Base-by-base conservation (phyloP, 2,888 invertebrate genomes). In the Phaonia tiefii region DNA sequence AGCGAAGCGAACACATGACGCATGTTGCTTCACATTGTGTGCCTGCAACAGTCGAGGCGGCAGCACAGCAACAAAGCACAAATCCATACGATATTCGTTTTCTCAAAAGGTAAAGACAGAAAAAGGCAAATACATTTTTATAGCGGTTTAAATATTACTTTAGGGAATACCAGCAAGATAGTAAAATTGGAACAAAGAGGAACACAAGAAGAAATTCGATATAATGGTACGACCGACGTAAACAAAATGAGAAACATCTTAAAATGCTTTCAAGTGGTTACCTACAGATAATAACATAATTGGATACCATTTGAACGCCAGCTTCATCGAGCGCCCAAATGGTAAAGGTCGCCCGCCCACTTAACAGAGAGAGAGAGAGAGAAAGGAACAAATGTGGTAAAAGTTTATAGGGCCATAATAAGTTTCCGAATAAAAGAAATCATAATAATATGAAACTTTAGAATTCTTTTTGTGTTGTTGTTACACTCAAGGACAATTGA, bases 191-290 rank as follows among this genome's bases (percentile, higher is more conserved):
- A n/a, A 46, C 46, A 44, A 15, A 11, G 8, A 31, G 31, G 31
- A 31, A 8, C 31, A 31, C 31, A 31, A 8, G 31, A 31, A 31
- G 4, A 31, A 31, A 31, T 31, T 31, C 31, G 31, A 17, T 37
- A 42, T 63, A 63, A 63, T 63, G 42, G 20, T 22, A 13, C 17
- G n/a, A 60, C 37, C 60, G 13, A 17, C 20, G 13, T 42, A 42
- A 69, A 66, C 46, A 20, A 54, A 63, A 31, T 31, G 31, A 69
- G 39, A 26, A 56, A 44, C 65, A 66, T 46, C 65, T 49, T 58
- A 25, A 76, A 80, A 80, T 70, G 65, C 25, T 73, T 80, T 70
- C 44, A 76, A 76, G 75, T 70, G 73, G 73, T 73, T 70, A 76
- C 65, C 69, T 73, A 51, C 46, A 73, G 58, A 75, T 46, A 63